phyloP scores from a whole-genome alignment of 2,113 vertebrate genomes.

The Pycnonotus jocosus region DNA sequence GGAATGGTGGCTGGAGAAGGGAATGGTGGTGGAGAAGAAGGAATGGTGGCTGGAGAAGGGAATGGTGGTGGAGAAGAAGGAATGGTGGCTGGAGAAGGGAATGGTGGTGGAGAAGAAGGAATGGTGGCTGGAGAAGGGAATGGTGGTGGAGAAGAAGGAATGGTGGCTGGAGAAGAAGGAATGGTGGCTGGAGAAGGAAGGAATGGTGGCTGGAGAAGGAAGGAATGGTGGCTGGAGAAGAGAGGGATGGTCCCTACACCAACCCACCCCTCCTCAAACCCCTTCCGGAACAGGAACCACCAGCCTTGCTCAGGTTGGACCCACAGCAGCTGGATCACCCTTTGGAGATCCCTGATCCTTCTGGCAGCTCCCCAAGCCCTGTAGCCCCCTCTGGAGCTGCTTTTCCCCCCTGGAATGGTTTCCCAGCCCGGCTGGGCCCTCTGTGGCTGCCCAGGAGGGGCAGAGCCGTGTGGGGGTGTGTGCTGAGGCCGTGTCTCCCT shows the following conservation, averaged over 20 bases:
- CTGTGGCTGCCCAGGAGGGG: not conserved
- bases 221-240: not conserved
- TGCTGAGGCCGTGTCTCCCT: not conserved
- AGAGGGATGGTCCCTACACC: not conserved
- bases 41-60: too few species aligned
- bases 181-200: too few species aligned
- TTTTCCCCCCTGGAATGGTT: not conserved
- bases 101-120: not conserved
- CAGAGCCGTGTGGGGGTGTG: not conserved
- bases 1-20: not conserved
- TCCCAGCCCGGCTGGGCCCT: not conserved
- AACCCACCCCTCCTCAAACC: not conserved
- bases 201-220: too few species aligned
- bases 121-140: too few species aligned
- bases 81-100: not conserved
- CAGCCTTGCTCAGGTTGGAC: not conserved
- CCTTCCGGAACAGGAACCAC: not conserved
- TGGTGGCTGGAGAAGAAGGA: not conserved
- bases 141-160: too few species aligned
- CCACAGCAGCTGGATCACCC: not conserved
- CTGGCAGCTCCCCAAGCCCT: accelerated
- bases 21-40: not conserved
- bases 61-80: too few species aligned
- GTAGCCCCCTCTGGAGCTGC: not conserved
- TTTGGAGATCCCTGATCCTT: not conserved